Evolutionary conservation across 2,888 invertebrate species (phyloP).

Genomic region (Amphiduros pacificus): DNA sequence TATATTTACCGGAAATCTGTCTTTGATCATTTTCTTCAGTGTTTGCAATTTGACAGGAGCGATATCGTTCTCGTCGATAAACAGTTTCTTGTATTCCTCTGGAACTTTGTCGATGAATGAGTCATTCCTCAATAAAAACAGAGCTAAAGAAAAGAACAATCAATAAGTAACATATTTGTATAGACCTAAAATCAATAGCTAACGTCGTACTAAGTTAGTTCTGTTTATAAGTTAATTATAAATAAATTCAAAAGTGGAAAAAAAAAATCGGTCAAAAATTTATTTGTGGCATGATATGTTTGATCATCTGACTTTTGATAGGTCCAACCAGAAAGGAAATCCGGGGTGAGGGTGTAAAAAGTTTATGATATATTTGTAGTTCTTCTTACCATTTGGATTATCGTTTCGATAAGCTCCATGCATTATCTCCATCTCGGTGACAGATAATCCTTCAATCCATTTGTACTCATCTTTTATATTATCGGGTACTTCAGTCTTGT

Average conservation of each 20-base stretch:
- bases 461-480: conserved; percentile 27
- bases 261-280: no score
- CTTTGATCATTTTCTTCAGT: conserved; percentile 12
- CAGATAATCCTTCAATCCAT: conserved; percentile 31
- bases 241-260: no score
- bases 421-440: conserved; percentile 36
- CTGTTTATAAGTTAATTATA: no score
- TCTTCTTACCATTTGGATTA: conserved; percentile 30
- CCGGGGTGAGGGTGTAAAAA: no score
- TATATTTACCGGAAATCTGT: conserved; percentile 16
- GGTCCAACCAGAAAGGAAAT: no score
- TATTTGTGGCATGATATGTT: no score
- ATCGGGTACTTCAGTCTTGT: conserved; percentile 22
- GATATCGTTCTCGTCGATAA: conserved; percentile 9
- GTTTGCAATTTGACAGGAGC: conserved; percentile 7
- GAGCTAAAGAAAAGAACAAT: no score
- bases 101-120: conserved; percentile 13
- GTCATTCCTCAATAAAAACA: conserved; percentile 16
- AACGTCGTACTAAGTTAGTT: no score
- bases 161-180: no score
- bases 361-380: background rate
- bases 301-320: no score
- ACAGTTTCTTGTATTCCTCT: conserved; percentile 12
- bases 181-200: no score
- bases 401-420: conserved; percentile 30